phyloP scores from a whole-genome alignment of 1,140 invertebrate species.

The Drosophila nebulosa region DNA sequence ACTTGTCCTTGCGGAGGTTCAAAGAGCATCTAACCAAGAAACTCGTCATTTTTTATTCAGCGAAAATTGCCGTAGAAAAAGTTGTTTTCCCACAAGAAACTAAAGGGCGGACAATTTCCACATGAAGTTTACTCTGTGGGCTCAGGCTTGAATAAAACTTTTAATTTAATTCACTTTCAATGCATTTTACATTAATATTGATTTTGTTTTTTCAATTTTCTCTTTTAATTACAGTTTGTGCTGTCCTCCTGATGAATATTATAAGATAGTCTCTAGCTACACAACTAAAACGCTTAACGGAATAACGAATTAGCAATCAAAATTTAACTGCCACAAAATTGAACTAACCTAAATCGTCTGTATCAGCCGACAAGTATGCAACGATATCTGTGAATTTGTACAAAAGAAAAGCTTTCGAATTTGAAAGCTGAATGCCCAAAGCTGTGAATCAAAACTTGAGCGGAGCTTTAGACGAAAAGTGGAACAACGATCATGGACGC shows the following conservation, averaged over 20 bases:
- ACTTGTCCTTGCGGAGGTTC: slow-evolving; percentile 45
- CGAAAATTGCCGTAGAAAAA: slow-evolving; percentile 33
- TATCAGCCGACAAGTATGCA: slow-evolving; percentile 34
- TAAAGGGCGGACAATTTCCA: background rate
- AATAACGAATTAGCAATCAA: slow-evolving; percentile 1
- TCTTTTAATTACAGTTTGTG: slow-evolving; percentile 1
- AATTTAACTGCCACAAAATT: slow-evolving; percentile 29
- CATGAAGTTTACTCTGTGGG: background rate
- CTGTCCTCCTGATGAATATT: background rate
- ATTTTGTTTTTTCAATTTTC: background rate
- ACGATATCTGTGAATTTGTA: slow-evolving; percentile 23
- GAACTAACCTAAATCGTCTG: slow-evolving; percentile 1
- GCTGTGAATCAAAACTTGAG: slow-evolving; percentile 10
- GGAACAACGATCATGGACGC: slow-evolving; percentile 55
- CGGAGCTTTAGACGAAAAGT: slow-evolving; percentile 13
- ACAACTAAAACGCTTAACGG: slow-evolving; percentile 14
- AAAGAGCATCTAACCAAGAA: slow-evolving; percentile 43
- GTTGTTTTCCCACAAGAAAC: slow-evolving; percentile 3
- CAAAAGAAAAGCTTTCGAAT: slow-evolving; percentile 9
- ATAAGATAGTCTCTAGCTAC: background rate
- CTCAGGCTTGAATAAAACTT: background rate
- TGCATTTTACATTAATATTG: slow-evolving; percentile 20
- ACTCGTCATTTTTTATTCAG: slow-evolving; percentile 51
- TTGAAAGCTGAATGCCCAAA: slow-evolving; percentile 38
- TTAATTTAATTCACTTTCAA: slow-evolving; percentile 5